These are phyloP conservation scores for Sphaerophoria rueppellii DNA, from an alignment of 2,888 invertebrate species.

Conservation along the genomic window DNA sequence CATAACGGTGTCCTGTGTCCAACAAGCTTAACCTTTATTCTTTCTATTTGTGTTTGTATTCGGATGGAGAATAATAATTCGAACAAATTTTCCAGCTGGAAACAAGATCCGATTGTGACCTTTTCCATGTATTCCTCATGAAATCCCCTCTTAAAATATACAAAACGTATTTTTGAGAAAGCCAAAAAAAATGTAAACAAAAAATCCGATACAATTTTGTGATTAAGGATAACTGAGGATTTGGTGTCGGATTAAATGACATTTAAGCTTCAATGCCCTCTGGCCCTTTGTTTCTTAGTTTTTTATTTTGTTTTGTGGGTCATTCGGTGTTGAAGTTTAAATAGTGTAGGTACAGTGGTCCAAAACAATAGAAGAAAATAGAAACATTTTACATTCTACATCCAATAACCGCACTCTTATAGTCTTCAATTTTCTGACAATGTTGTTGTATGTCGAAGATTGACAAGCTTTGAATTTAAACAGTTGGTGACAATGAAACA, in stretches of 20 bases:
- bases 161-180: not conserved
- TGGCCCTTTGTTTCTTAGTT: not conserved
- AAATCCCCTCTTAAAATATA: not conserved
- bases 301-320: not conserved
- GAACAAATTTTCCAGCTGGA: not conserved
- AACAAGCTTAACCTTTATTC: not conserved
- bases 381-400: too few species aligned
- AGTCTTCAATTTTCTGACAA: not conserved
- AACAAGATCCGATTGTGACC: constrained; percentile 1
- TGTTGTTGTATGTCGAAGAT: too few species aligned
- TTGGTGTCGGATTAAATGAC: not conserved
- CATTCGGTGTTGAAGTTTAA: not conserved
- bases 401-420: too few species aligned
- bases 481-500: too few species aligned
- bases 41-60: not conserved
- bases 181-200: not conserved
- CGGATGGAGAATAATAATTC: not conserved
- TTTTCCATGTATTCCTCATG: not conserved
- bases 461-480: too few species aligned
- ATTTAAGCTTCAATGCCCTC: not conserved
- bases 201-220: not conserved
- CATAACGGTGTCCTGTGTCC: too few species aligned
- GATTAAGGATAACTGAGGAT: not conserved
- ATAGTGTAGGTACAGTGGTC: not conserved
- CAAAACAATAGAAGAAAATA: not conserved